Percentiles rank a stretch among this genome's conserved stretches.
Conservation (phyloP, 2,888 invertebrate genomes). For the Tholera decimalis region DNA sequence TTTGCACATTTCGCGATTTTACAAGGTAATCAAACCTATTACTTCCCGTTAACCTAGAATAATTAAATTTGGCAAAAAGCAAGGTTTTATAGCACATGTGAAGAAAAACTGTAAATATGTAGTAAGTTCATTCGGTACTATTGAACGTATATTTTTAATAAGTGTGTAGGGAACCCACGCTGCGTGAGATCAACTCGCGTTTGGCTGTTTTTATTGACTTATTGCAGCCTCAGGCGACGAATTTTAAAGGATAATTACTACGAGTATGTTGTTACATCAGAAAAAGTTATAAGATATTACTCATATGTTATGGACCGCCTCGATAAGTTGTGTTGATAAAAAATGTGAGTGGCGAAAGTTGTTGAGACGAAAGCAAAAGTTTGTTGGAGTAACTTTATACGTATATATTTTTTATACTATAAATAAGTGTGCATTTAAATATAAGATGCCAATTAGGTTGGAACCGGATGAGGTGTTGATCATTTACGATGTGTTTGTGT, state of each 20-base stretch:
- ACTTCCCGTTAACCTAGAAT: too few relatives aligned
- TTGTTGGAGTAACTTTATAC: slow-evolving; percentile 12
- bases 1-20: too few relatives aligned
- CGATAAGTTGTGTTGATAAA: slow-evolving; percentile 43
- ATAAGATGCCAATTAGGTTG: slow-evolving; percentile 18
- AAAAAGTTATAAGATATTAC: slow-evolving; percentile 24
- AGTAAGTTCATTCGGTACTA: too few relatives aligned
- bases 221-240: slow-evolving; percentile 19
- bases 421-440: slow-evolving; percentile 14
- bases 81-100: too few relatives aligned
- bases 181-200: too few relatives aligned
- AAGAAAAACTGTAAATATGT: too few relatives aligned
- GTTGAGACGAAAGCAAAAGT: slow-evolving; percentile 43
- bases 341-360: slow-evolving; percentile 60
- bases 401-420: slow-evolving; percentile 20
- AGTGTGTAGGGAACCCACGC: too few relatives aligned
- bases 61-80: too few relatives aligned
- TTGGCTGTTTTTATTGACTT: too few relatives aligned
- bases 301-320: slow-evolving; percentile 22
- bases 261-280: slow-evolving; percentile 39
- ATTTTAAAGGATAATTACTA: slow-evolving; percentile 28
- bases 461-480: slow-evolving; percentile 33
- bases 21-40: too few relatives aligned
- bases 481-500: slow-evolving; percentile 3
- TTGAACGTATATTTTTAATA: too few relatives aligned